These are phyloP conservation scores for Haliclona indistincta DNA, from an alignment of 37 sponge, comb jelly and placozoan species.

Conservation along the genomic window DNA sequence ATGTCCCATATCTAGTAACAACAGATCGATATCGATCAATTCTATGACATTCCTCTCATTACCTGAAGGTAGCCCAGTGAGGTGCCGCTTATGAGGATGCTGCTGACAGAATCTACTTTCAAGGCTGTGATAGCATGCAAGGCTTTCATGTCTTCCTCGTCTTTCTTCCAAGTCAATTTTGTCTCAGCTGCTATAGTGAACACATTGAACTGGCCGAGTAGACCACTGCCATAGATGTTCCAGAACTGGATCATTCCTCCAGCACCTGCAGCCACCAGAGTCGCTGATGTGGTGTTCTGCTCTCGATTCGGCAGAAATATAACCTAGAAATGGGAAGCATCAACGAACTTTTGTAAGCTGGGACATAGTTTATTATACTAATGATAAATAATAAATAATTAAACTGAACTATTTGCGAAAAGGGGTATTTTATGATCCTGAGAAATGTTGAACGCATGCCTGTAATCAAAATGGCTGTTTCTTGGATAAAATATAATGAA, in stretches of 20 bases:
- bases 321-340: too few relatives aligned
- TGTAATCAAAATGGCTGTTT: too few relatives aligned
- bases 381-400: not conserved
- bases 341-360: too few relatives aligned
- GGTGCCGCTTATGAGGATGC: conserved; percentile 60
- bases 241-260: conserved; percentile 86
- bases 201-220: conserved; percentile 44
- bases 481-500: too few relatives aligned
- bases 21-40: not conserved
- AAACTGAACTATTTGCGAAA: not conserved
- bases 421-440: not conserved
- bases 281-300: conserved; percentile 27
- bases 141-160: not conserved
- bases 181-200: conserved; percentile 29
- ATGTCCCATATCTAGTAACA: conserved; percentile 69
- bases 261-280: conserved; percentile 71
- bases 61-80: conserved; percentile 85
- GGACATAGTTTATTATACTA: too few relatives aligned
- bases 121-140: conserved; percentile 55
- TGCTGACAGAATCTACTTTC: conserved; percentile 21
- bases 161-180: conserved; percentile 9
- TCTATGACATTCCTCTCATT: not conserved
- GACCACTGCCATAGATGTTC: conserved; percentile 72
- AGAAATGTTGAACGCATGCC: too few relatives aligned
- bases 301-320: conserved; percentile 50